Evolutionary conservation across 37 sponge, comb jelly and placozoan species (phyloP), one percentile per base, ranked within the genome.

Genomic region (Tethya wilhelma): DNA sequence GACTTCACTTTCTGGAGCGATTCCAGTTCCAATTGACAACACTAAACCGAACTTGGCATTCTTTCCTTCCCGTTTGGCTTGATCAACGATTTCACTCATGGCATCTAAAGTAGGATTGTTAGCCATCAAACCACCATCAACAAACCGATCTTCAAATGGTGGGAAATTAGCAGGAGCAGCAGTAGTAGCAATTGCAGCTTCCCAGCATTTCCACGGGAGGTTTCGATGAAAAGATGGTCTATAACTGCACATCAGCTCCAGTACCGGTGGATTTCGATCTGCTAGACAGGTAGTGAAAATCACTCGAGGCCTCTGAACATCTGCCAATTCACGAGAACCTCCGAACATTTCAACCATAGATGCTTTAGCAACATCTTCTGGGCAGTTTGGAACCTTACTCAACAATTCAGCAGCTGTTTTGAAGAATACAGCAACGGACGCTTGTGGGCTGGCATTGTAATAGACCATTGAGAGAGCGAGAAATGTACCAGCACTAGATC

Each of bases 401-500:
- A 73, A 80, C 11, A 80, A 56, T 17, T 80, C 79, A 22, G 46
- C 74, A 17, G 59, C 57, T n/a, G 69, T 31, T 22, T 70, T 43
- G 37, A 78, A 73, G 53, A 80, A 39, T 22, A 56, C 41, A 6
- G 71, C 60, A n/a, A 66, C 45, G 28, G 46, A 26, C 7, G 59
- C 80, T 26, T 65, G n/a, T 22, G 71, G 32, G 17, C 9, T 31
- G 4, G 45, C 64, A 37, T 64, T 40, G 19, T 33, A 22, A 28
- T 33, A 80, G 0, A 40, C 39, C n/a, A 87, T 0, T 39, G 58
- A 64, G 12, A 75, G 38, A 6, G 75, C 32, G 28, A 81, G 56
- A 63, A 90, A 65, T 38, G 59, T 77, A 3, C 91, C 91, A 12
- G 86, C 80, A 77, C 91, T 90, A 55, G 91, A 86, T 0, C 91